phyloP scores from a whole-genome alignment of 1,140 invertebrate genomes.

The Druon quercuslanigerum region DNA sequence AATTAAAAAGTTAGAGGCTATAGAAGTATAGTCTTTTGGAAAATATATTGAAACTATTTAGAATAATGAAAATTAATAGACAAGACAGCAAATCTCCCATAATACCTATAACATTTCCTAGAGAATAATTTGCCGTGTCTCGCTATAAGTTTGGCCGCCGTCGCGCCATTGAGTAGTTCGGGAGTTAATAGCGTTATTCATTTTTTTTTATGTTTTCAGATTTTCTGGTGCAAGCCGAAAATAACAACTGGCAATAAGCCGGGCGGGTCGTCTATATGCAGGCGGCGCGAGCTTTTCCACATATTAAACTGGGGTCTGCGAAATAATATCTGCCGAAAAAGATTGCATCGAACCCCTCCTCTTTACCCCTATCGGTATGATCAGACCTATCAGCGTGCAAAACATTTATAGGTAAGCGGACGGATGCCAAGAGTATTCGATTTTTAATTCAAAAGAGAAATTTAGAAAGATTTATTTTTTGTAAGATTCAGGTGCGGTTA shows the following conservation, averaged over 20 bases:
- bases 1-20: too few species aligned
- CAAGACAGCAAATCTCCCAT: neutral
- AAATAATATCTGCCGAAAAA: slow-evolving; percentile 54
- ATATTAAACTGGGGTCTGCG: slow-evolving; percentile 61
- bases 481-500: too few species aligned
- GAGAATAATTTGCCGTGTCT: slow-evolving; percentile 1
- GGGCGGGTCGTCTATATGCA: slow-evolving; percentile 38
- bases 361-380: slow-evolving; percentile 1
- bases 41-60: too few species aligned
- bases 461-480: too few species aligned
- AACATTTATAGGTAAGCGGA: slow-evolving; percentile 11
- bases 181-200: slow-evolving; percentile 34
- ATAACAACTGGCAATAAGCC: slow-evolving; percentile 69
- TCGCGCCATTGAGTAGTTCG: slow-evolving; percentile 8
- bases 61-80: neutral
- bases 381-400: slow-evolving; percentile 16
- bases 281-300: slow-evolving; percentile 62
- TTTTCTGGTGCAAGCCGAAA: slow-evolving; percentile 53
- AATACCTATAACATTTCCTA: neutral
- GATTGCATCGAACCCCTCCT: neutral
- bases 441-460: slow-evolving; percentile 36
- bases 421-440: neutral
- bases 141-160: slow-evolving; percentile 22
- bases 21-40: too few species aligned
- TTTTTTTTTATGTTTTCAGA: slow-evolving; percentile 34